These are phyloP conservation scores for Cherax quadricarinatus DNA, from an alignment of 1,140 invertebrate species.

Conservation along the genomic window DNA sequence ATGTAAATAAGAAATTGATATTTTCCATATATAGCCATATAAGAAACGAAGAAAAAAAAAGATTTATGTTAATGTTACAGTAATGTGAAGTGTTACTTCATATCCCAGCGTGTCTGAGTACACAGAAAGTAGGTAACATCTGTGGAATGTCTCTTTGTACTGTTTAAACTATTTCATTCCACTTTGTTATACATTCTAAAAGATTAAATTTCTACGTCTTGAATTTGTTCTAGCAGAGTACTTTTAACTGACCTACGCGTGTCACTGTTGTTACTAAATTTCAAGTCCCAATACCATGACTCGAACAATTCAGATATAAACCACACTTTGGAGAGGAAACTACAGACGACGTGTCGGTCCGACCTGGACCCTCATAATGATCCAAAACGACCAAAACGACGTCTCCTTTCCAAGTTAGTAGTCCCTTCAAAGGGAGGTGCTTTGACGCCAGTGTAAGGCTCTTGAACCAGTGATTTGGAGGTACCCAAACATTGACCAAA, in stretches of 20 bases:
- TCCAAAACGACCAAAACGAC: too few species aligned
- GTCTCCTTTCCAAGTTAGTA: too few species aligned
- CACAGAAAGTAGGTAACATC: neutral
- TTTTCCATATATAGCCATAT: neutral
- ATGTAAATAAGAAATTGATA: neutral
- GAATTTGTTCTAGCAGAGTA: neutral
- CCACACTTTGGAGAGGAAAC: too few species aligned
- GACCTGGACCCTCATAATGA: too few species aligned
- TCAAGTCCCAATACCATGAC: too few species aligned
- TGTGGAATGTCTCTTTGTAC: conserved; percentile 2
- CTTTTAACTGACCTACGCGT: neutral
- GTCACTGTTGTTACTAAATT: too few species aligned
- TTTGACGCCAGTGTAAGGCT: too few species aligned
- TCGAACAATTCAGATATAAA: too few species aligned
- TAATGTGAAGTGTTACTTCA: conserved; percentile 1
- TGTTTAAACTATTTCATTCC: neutral
- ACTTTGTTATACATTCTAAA: conserved; percentile 7
- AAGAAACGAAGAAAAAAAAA: neutral
- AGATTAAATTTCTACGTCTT: neutral
- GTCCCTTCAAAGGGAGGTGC: too few species aligned
- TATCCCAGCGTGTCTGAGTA: neutral
- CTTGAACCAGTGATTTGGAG: too few species aligned
- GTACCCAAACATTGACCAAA: too few species aligned
- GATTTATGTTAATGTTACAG: neutral
- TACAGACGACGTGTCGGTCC: too few species aligned